Base-by-base conservation (phyloP, 2,113 vertebrate genomes). In the Rhinolophus ferrumequinum region DNA sequence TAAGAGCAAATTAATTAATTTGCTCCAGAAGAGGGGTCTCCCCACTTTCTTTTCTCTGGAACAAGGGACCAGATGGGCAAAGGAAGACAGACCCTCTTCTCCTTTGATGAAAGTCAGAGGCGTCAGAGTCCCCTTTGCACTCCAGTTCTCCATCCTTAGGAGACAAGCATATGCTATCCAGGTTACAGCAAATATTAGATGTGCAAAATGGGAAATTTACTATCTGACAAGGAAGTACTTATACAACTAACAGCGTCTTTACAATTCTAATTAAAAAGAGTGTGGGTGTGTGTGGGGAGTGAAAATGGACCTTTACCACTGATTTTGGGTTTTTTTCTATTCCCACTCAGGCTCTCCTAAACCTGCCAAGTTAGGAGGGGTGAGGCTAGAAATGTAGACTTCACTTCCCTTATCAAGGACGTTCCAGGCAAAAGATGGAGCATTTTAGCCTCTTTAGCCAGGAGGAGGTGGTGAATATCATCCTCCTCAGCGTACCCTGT, bases 361-460 rank as follows among this genome's bases (percentile, higher is more conserved):
- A 95, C n/a, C 93, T 96, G 50, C 96, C 97, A 98, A 93, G 95
- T 75, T 93, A 98, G 90, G 38, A 90, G 47, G n/a, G 60, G 35
- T 18, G 38, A 50, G 5, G 8, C 19, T 72, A 73, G 41, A 88
- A 62, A 66, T 33, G 33, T 33, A 86, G 88, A 81, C 47, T 76
- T 28, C 30, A 60, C 54, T 77, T 44, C 86, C 96, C 93, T 95
- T 90, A 77, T 95, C 67, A 94, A 83, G 88, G 95, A 86, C 98
- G 92, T 92, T 82, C 47, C 91, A 75, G 96, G 95, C 96, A 98
- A 72, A 97, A 98, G 96, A 97, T 88, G 94, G 87, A 90, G 75
- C 98, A 96, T 91, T 93, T 97, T 86, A 94, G 97, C n/a, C 92
- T 95, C 58, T 81, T 94, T 96, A 84, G 97, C 95, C 98, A 93